phyloP scores from a whole-genome alignment of 1,140 invertebrate genomes.

The Apis laboriosa region DNA sequence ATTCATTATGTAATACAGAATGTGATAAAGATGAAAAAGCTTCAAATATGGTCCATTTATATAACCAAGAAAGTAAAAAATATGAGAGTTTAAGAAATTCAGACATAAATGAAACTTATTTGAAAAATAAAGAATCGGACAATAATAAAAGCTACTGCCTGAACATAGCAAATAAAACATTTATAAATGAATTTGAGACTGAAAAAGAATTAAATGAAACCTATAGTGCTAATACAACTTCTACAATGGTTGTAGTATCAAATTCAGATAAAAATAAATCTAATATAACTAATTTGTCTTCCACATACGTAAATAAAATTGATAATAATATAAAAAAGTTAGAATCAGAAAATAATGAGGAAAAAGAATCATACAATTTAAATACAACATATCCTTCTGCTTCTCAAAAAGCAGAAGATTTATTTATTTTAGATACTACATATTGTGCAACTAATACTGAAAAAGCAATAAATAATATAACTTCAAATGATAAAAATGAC shows the following conservation, averaged over 20 bases:
- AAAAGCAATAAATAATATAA: no score
- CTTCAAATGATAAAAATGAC: not conserved
- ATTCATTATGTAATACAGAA: slow-evolving; percentile 9
- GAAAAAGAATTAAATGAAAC: slow-evolving; percentile 41
- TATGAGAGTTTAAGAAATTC: not conserved
- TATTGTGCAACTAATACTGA: not conserved
- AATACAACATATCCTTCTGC: slow-evolving; percentile 28
- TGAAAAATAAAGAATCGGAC: not conserved
- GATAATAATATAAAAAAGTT: slow-evolving; percentile 21
- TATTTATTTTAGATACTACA: not conserved
- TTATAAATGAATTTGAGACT: slow-evolving; percentile 32
- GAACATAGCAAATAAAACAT: slow-evolving; percentile 46
- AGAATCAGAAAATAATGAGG: not conserved
- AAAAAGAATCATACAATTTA: slow-evolving; percentile 10
- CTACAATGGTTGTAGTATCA: not conserved
- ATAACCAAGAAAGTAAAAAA: not conserved
- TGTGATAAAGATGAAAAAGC: slow-evolving; percentile 21
- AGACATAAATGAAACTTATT: slow-evolving; percentile 28
- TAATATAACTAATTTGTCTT: slow-evolving; percentile 48
- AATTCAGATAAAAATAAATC: slow-evolving; percentile 28
- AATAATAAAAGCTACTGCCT: slow-evolving; percentile 20
- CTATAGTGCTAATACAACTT: slow-evolving; percentile 5
- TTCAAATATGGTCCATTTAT: not conserved
- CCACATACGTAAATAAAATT: slow-evolving; percentile 51
- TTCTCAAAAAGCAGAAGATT: not conserved